phyloP scores from a whole-genome alignment of 2,888 invertebrate genomes.

The Dione vanillae region DNA sequence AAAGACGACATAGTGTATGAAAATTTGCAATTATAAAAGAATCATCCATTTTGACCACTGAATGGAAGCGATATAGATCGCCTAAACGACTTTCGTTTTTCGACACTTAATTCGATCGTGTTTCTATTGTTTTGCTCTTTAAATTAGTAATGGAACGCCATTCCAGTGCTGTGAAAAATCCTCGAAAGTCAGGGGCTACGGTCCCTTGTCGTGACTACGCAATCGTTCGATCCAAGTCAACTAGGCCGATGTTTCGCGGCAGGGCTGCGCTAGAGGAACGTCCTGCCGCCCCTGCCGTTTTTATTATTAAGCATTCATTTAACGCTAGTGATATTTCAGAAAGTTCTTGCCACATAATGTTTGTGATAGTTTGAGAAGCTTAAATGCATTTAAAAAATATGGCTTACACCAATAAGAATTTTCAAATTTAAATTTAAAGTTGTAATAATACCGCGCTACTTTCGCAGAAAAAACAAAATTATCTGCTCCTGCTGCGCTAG shows the following conservation, averaged over 20 bases:
- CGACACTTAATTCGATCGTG: slow-evolving; percentile 34
- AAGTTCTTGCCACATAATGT: not conserved
- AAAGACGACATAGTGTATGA: slow-evolving; percentile 87
- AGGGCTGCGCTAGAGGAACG: slow-evolving; percentile 82
- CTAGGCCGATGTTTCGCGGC: slow-evolving; percentile 74
- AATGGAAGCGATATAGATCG: slow-evolving; percentile 41
- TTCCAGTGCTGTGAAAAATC: slow-evolving; percentile 53
- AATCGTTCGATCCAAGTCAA: slow-evolving; percentile 80
- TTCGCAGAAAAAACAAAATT: slow-evolving; percentile 60
- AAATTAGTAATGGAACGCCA: slow-evolving; percentile 52
- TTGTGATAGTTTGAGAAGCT: not conserved
- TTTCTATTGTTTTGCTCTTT: slow-evolving; percentile 37
- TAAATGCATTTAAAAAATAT: not conserved
- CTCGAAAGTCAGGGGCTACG: slow-evolving; percentile 56
- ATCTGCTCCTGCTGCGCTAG: slow-evolving; percentile 26
- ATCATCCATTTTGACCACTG: slow-evolving; percentile 75
- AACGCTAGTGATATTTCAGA: slow-evolving; percentile 3
- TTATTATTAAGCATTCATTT: slow-evolving; percentile 9
- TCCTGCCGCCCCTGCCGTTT: slow-evolving; percentile 47
- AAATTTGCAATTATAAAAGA: slow-evolving; percentile 84
- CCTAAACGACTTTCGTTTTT: slow-evolving; percentile 35
- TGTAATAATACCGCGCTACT: slow-evolving; percentile 59
- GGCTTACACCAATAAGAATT: slow-evolving; percentile 42
- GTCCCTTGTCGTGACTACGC: slow-evolving; percentile 72
- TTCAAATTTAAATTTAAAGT: slow-evolving; percentile 61